These are phyloP conservation scores for Chromobotia macracanthus DNA, from an alignment of 2,797 vertebrate genomes.

Conservation along the genomic window DNA sequence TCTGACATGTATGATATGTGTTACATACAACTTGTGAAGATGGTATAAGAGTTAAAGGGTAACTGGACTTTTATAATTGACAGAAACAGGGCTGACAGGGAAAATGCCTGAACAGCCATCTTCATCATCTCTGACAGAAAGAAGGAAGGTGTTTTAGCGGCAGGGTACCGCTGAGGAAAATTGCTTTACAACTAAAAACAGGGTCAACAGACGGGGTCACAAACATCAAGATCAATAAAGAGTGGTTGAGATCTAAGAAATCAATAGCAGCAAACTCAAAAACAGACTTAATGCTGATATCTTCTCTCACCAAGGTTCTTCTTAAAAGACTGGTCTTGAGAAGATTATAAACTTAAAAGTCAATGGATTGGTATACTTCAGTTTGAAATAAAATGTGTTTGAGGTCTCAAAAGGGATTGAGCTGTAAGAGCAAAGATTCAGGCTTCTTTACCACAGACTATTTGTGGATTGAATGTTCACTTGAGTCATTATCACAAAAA, in stretches of 20 bases:
- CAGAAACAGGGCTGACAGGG: slow-evolving; percentile 44
- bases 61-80: background rate
- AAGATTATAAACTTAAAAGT: slow-evolving; percentile 57
- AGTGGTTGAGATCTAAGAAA: slow-evolving; percentile 61
- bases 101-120: slow-evolving; percentile 43
- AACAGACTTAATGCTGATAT: slow-evolving; percentile 57
- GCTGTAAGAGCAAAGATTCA: slow-evolving; percentile 22
- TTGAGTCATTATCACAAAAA: slow-evolving; percentile 5
- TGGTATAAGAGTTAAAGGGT: background rate
- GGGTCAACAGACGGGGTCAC: slow-evolving; percentile 56
- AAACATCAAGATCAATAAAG: slow-evolving; percentile 58
- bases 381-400: slow-evolving; percentile 55
- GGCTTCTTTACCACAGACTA: background rate
- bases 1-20: background rate
- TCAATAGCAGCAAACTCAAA: slow-evolving; percentile 53
- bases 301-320: slow-evolving; percentile 48
- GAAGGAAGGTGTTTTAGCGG: slow-evolving; percentile 26
- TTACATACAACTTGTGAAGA: background rate
- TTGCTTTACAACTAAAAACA: slow-evolving; percentile 56
- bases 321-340: slow-evolving; percentile 37
- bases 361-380: slow-evolving; percentile 40
- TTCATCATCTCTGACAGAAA: slow-evolving; percentile 41
- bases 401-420: slow-evolving; percentile 46
- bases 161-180: slow-evolving; percentile 34
- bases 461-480: slow-evolving; percentile 25